Base-by-base conservation (phyloP, 2,797 vertebrate species). In the Chrosomus eos region DNA sequence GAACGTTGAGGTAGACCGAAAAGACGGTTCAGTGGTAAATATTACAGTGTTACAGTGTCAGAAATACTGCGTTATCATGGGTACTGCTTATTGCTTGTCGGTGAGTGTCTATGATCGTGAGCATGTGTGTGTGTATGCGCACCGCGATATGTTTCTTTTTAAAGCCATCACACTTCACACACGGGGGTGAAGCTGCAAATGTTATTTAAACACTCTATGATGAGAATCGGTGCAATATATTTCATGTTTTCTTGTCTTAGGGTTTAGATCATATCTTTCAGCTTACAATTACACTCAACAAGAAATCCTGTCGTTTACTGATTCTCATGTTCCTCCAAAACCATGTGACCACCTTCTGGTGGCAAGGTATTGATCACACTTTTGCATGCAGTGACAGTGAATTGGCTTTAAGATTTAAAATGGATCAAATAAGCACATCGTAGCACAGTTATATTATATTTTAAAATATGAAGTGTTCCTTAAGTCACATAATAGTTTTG, bases 211-310 rank as follows among this genome's bases (percentile, higher is more conserved):
- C 38, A 33, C 38, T 73, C 43, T 40, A 23, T 53, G 60, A 83
- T 38, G 23, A 53, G 72, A 82, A 76, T 67, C 31, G 21, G 81
- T 76, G 45, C 60, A 75, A 76, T 83, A 67, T 26, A 75, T 53
- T 33, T 79, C 40, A 45, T 10, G 60, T 79, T 66, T 79, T 66
- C 28, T 51, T 67, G 28, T 51, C 26, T 80, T 45, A 3, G 6
- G 31, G 23, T 21, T 64, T 21, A 31, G 19, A 62, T 64, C 53
- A 19, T 36, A 28, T 40, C 33, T 45, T 76, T 36, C 33, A 26
- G 38, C 14, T 45, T 4, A 10, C 1, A 28, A 7, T 62, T 14
- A 28, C n/a, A 48, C 48, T 8, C 18, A 2, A 23, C 16, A 38
- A 36, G 31, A 23, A 33, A 33, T 53, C 1, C 16, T 0, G 71